These are phyloP conservation scores for Calidris pugnax DNA, from an alignment of 2,113 vertebrate species.

Conservation along the genomic window DNA sequence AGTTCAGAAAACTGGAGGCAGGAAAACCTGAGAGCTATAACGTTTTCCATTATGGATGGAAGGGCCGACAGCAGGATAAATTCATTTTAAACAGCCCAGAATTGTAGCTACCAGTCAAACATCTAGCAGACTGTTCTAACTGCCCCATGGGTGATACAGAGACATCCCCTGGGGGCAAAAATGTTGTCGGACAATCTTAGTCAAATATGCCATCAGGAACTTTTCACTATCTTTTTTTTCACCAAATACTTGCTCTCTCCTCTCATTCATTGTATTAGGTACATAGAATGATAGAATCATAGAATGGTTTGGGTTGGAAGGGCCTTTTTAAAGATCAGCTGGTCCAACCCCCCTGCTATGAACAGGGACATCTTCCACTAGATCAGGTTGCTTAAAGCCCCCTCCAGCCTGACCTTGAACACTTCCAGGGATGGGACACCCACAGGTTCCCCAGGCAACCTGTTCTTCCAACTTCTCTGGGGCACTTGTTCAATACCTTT, in stretches of 20 bases:
- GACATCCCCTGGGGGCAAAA: background rate
- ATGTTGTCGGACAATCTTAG: background rate
- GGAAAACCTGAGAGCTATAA: background rate
- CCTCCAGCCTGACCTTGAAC: background rate
- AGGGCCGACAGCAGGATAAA: background rate
- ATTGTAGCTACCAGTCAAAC: background rate
- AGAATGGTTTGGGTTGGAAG: background rate
- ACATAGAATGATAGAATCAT: background rate
- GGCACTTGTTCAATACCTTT: background rate
- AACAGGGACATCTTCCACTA: background rate
- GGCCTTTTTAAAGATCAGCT: background rate
- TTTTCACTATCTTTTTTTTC: background rate
- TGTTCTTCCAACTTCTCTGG: background rate
- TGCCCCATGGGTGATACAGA: fast-evolving
- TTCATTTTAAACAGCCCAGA: background rate
- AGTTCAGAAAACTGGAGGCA: background rate
- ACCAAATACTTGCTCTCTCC: background rate
- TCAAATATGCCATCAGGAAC: background rate
- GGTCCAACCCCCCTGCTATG: fast-evolving
- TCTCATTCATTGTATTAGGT: background rate
- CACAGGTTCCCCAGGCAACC: background rate
- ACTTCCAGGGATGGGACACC: background rate
- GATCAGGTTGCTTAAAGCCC: background rate
- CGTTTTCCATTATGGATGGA: background rate
- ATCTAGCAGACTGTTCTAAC: background rate